Evolutionary conservation across 2,888 invertebrate species (phyloP).

Genomic region (Paralinhomoeus sp.): DNA sequence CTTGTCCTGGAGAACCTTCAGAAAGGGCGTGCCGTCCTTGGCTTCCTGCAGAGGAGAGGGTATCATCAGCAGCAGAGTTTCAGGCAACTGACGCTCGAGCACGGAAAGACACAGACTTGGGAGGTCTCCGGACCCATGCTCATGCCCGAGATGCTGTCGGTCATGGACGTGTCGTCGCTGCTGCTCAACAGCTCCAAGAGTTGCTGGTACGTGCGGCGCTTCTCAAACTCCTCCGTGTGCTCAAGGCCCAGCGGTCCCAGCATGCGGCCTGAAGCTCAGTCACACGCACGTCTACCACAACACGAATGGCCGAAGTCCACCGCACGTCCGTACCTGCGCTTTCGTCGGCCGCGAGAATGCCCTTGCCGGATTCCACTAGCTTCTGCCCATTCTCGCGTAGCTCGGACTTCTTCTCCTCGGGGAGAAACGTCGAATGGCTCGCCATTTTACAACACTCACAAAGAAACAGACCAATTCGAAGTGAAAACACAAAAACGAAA

Average conservation of each 20-base stretch:
- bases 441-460: slow-evolving; percentile 10
- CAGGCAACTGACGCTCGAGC: background rate
- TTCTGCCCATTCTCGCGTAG: slow-evolving; percentile 41
- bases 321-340: slow-evolving; percentile 48
- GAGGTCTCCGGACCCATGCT: slow-evolving; percentile 96
- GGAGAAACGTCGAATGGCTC: slow-evolving; percentile 35
- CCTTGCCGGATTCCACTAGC: slow-evolving; percentile 77
- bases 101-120: slow-evolving; percentile 32
- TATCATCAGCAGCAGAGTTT: background rate
- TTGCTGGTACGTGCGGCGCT: slow-evolving; percentile 54
- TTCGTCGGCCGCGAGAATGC: slow-evolving; percentile 92
- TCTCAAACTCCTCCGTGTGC: slow-evolving; percentile 71
- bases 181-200: too few relatives aligned
- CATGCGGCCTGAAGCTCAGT: slow-evolving; percentile 56
- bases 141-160: slow-evolving; percentile 63
- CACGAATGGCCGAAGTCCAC: background rate
- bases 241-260: slow-evolving; percentile 65
- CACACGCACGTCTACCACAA: too few relatives aligned
- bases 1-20: slow-evolving; percentile 55
- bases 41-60: slow-evolving; percentile 36
- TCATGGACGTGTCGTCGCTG: slow-evolving; percentile 36
- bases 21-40: slow-evolving; percentile 61
- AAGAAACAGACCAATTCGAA: too few relatives aligned
- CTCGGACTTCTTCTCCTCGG: slow-evolving; percentile 21
- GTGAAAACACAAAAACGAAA: too few relatives aligned